phyloP scores from a whole-genome alignment of 2,113 vertebrate species.

The Pelobates fuscus region DNA sequence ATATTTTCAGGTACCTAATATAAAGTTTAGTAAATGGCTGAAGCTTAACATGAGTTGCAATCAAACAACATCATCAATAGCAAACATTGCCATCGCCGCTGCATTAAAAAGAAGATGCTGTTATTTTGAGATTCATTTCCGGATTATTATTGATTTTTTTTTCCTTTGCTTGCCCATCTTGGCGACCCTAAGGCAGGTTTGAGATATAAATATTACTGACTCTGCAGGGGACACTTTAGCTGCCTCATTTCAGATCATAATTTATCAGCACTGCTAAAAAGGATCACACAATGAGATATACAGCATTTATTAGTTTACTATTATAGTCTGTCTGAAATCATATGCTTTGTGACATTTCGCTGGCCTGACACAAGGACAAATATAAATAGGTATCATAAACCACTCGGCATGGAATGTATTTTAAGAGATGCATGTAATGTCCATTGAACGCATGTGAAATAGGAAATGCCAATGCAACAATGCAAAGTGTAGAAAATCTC shows the following conservation, averaged over 20 bases:
- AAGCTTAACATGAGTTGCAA: too few species aligned
- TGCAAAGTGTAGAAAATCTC: too few species aligned
- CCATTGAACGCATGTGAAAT: too few species aligned
- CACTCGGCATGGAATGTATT: too few species aligned
- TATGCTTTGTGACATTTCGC: too few species aligned
- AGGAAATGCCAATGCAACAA: too few species aligned
- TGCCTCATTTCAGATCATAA: conserved; percentile 16
- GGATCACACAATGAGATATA: background rate
- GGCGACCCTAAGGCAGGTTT: conserved; percentile 11
- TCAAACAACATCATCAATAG: too few species aligned
- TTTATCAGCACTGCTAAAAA: background rate
- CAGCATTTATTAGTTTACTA: background rate
- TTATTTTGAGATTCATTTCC: conserved; percentile 34
- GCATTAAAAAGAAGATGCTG: conserved; percentile 5
- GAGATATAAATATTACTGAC: conserved; percentile 18
- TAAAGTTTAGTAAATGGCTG: too few species aligned
- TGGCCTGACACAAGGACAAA: too few species aligned
- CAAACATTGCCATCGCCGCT: background rate
- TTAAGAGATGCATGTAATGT: too few species aligned
- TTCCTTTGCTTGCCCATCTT: background rate
- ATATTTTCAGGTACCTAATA: too few species aligned
- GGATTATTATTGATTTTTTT: conserved; percentile 42
- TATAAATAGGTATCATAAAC: too few species aligned
- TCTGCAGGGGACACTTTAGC: conserved; percentile 23
- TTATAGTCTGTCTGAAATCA: background rate